A percentile compares a stretch with the other conserved stretches of the same genome.
Evolutionary conservation across 2,888 invertebrate genomes (phyloP).

Genomic region (Athetis lepigone): DNA sequence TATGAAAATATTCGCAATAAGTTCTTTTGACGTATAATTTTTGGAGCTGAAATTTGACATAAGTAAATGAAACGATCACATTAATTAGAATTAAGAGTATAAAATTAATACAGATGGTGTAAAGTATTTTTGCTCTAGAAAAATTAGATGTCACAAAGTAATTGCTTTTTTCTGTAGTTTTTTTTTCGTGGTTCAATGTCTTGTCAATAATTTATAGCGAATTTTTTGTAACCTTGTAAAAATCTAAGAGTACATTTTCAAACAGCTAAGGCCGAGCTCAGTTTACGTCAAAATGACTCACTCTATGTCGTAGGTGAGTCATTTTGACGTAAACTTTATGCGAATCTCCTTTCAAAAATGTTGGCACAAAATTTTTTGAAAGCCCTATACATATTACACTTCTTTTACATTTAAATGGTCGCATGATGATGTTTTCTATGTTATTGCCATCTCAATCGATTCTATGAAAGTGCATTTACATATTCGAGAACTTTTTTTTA

Average conservation of each 20-base stretch:
- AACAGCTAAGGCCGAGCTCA: neutral
- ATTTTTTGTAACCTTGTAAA: neutral
- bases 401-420: neutral
- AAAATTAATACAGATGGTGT: slow-evolving; percentile 28
- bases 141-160: neutral
- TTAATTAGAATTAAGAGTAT: slow-evolving; percentile 42
- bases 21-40: slow-evolving; percentile 3
- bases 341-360: neutral
- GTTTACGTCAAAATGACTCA: neutral
- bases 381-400: neutral
- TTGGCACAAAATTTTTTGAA: neutral
- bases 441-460: neutral
- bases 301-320: too few species aligned
- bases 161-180: neutral
- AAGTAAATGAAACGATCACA: slow-evolving; percentile 9
- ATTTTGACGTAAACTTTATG: neutral
- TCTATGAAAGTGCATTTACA: neutral
- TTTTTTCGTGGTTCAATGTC: slow-evolving; percentile 5
- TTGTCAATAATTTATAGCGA: neutral
- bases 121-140: slow-evolving; percentile 2
- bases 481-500: neutral
- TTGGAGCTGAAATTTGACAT: neutral
- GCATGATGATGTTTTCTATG: slow-evolving; percentile 13
- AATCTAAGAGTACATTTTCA: neutral
- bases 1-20: slow-evolving; percentile 40